Evolutionary conservation across 2,888 invertebrate species (phyloP).

Genomic region (Nephrotoma guestfalica): DNA sequence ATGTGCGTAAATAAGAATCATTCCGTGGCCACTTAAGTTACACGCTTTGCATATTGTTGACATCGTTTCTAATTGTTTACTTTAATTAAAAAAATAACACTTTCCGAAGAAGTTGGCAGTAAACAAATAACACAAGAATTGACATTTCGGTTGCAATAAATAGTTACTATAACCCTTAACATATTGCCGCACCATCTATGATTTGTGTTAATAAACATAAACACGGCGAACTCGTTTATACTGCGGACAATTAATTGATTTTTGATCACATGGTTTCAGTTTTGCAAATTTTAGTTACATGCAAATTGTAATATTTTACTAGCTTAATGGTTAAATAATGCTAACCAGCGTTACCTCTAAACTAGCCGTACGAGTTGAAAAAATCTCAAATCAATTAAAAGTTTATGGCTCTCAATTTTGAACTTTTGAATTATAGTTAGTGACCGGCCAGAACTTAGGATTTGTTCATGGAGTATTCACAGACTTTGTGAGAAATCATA

Average conservation of each 20-base stretch:
- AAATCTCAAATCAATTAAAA: too few species aligned
- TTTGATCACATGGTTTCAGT: neutral
- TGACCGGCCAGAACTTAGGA: too few species aligned
- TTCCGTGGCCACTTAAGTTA: neutral
- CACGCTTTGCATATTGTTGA: conserved; percentile 1
- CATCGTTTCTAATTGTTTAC: neutral
- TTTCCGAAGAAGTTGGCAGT: neutral
- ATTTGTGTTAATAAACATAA: neutral
- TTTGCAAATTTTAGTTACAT: too few species aligned
- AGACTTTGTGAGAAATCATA: too few species aligned
- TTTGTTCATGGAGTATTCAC: too few species aligned
- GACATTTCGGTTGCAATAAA: neutral
- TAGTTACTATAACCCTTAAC: neutral
- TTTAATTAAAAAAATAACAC: too few species aligned
- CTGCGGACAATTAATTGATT: neutral
- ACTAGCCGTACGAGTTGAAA: too few species aligned
- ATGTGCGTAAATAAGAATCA: neutral
- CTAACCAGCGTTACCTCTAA: too few species aligned
- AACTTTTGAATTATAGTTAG: too few species aligned
- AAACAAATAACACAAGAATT: neutral
- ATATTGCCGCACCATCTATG: neutral
- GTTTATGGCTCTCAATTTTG: too few species aligned
- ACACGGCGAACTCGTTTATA: neutral
- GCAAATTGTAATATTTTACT: too few species aligned
- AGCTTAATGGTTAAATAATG: too few species aligned